A percentile compares a stretch with the other conserved stretches of the same genome.
Evolutionary conservation across 1,140 invertebrate genomes (phyloP).

Genomic region (Conus betulinus): DNA sequence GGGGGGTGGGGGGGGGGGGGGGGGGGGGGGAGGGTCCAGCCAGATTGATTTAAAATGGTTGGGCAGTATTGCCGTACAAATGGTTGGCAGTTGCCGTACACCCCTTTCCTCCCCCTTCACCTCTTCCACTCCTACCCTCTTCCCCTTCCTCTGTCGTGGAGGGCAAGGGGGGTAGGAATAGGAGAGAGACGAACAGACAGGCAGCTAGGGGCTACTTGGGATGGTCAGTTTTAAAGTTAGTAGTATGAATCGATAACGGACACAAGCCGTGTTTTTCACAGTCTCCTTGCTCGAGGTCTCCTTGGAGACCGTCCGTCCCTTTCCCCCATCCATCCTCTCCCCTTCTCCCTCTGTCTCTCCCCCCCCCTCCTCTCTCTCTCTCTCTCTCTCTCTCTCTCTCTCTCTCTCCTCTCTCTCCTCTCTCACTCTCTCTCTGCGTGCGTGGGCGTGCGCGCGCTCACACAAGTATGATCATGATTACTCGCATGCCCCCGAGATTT

Average conservation of each 20-base stretch:
- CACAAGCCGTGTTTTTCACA: not conserved
- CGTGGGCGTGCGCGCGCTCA: too few species aligned
- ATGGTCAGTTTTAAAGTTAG: conserved; percentile 3
- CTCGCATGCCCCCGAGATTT: too few species aligned
- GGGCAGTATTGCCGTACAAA: not conserved
- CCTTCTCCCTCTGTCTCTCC: not conserved
- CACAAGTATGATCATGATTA: too few species aligned
- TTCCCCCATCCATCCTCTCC: not conserved
- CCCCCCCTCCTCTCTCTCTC: not conserved
- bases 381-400: not conserved
- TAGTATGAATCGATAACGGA: not conserved
- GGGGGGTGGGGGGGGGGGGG: not conserved
- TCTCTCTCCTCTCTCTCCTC: not conserved
- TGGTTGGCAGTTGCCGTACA: too few species aligned
- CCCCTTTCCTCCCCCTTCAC: too few species aligned
- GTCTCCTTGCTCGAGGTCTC: not conserved
- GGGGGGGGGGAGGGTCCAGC: not conserved
- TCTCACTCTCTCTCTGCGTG: not conserved
- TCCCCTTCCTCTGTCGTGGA: not conserved
- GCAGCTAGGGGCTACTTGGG: not conserved
- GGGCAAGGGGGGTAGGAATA: not conserved
- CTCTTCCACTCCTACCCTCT: too few species aligned
- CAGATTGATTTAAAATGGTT: not conserved
- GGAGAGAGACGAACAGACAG: not conserved
- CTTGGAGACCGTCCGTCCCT: not conserved